phyloP scores from a whole-genome alignment of 2,113 vertebrate genomes.

The Toxotes chatareus region DNA sequence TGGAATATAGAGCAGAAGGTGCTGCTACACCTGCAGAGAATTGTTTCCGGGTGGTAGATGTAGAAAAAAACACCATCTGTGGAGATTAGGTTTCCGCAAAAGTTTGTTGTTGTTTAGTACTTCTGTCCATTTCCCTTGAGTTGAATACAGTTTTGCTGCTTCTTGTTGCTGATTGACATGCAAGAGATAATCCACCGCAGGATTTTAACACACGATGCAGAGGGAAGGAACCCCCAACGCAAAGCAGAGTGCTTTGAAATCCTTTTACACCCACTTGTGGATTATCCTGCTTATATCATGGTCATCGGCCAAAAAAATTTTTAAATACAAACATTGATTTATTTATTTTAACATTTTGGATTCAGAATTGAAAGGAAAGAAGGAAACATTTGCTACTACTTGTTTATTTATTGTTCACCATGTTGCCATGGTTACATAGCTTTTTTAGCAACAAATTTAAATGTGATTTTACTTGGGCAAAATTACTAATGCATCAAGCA shows the following conservation, averaged over 20 bases:
- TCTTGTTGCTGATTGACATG: slow-evolving; percentile 37
- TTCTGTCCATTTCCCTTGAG: neutral
- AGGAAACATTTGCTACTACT: neutral
- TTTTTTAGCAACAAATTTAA: neutral
- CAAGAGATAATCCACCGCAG: slow-evolving; percentile 47
- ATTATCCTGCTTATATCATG: slow-evolving; percentile 49
- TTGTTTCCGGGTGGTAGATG: neutral
- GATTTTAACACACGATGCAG: slow-evolving; percentile 3
- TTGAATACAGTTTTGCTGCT: neutral
- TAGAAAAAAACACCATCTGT: neutral
- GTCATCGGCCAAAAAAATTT: neutral
- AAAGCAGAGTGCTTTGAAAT: slow-evolving; percentile 52
- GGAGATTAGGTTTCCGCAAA: slow-evolving; percentile 1
- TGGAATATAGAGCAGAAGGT: slow-evolving; percentile 32
- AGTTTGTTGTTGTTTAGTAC: neutral
- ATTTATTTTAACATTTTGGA: neutral
- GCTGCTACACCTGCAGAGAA: neutral
- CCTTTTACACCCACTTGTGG: slow-evolving; percentile 40
- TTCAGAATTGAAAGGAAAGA: neutral
- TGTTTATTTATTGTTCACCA: neutral
- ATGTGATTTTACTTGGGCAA: neutral
- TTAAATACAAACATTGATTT: slow-evolving; percentile 12
- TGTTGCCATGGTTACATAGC: neutral
- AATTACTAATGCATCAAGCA: neutral
- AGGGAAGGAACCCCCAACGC: slow-evolving; percentile 19